A percentile compares a stretch with the other conserved stretches of the same genome.
phyloP scores from a whole-genome alignment of 1,140 invertebrate genomes.

The Aphelinus certus region DNA sequence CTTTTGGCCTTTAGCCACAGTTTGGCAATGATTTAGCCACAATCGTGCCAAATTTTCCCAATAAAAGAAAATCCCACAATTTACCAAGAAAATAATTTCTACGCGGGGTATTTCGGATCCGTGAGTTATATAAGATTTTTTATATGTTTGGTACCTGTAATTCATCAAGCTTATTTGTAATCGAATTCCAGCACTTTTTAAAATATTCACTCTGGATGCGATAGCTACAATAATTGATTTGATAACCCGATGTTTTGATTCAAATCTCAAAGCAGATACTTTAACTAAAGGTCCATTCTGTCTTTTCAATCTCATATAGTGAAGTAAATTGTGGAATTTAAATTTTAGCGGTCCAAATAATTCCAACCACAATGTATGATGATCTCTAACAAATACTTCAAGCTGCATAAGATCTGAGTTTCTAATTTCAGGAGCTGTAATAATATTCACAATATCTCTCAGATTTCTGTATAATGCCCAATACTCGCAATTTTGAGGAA shows the following conservation, averaged over 20 bases:
- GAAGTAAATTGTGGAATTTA: constrained; percentile 1
- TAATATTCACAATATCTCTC: constrained; percentile 7
- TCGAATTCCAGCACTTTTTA: neutral
- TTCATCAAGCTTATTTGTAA: constrained; percentile 2
- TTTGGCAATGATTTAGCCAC: too few species aligned
- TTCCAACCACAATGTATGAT: neutral
- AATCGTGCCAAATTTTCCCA: too few species aligned
- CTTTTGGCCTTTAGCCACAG: too few species aligned
- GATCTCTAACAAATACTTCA: neutral
- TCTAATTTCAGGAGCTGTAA: neutral
- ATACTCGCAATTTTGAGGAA: neutral
- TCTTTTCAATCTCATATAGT: neutral
- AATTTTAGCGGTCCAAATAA: neutral
- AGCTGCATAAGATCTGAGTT: neutral
- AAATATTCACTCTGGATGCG: constrained; percentile 2
- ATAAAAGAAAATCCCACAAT: too few species aligned
- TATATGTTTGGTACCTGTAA: neutral
- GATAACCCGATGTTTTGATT: neutral
- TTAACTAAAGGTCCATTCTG: neutral
- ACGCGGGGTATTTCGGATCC: neutral
- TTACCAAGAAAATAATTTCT: neutral
- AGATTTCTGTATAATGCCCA: constrained; percentile 25
- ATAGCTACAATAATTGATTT: neutral
- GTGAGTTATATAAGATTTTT: neutral
- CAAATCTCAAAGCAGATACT: neutral